Base-by-base conservation (phyloP, 2,888 invertebrate genomes). In the Mimas tiliae region DNA sequence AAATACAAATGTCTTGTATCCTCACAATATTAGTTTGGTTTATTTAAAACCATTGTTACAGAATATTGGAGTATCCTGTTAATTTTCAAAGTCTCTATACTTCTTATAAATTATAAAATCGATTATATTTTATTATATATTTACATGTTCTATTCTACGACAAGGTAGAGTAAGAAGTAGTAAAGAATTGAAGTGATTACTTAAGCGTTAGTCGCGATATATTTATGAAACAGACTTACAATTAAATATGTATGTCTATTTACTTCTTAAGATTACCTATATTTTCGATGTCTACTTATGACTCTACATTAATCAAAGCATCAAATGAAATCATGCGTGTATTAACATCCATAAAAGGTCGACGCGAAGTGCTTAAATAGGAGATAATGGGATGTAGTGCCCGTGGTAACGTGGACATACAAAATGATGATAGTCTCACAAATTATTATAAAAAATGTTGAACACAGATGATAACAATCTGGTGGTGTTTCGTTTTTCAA, bases 111-210 rank as follows among this genome's bases (percentile, higher is more conserved):
- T 89, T 89, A 87, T 90, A 91, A 91, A 91, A 91, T 92, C 91
- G 90, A 87, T 38, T 27, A 88, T 86, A 82, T 81, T 80, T 80
- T 83, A 77, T 79, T 79, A 80, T 80, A 82, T 81, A 81, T 83
- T 85, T 90, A 90, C 91, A 91, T 93, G 92, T 93, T 93, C 93
- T 91, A 93, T 92, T 92, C 92, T 91, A 91, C 92, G 93, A 93
- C 92, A 87, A 88, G 83, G 76, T 75, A 79, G 77, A 76, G 65
- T 72, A 76, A 74, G 76, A 76, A 78, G 75, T 74, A 74, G 80
- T 82, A 76, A 79, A 82, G 77, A 80, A 74, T 76, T 63, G 76
- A 83, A 79, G 78, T 80, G 74, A 72, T 72, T 75, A 70, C 74
- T 79, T 76, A 77, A 75, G 74, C 65, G 75, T 78, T 77, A 79